A percentile compares a stretch with the other conserved stretches of the same genome.
Conservation (phyloP, 2,797 vertebrate species). For the Carduelis carduelis region DNA sequence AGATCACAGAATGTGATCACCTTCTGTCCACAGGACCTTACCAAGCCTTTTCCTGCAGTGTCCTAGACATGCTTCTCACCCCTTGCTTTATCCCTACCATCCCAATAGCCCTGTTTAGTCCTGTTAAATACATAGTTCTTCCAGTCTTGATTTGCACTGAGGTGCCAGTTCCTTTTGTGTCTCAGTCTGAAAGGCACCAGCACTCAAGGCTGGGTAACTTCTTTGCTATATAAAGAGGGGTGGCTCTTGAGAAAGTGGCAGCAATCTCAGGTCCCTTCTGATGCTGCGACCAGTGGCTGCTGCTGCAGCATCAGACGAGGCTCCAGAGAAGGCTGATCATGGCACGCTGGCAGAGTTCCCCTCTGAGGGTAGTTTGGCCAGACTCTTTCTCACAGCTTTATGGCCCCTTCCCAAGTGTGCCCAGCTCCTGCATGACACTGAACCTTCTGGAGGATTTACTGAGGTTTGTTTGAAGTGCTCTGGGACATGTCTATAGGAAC, state of each 20-base stretch:
- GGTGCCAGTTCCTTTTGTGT: not conserved
- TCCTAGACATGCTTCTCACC: not conserved
- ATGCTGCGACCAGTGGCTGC: not conserved
- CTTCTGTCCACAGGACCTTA: not conserved
- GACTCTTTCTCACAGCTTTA: not conserved
- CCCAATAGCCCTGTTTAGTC: not conserved
- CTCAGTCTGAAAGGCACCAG: not conserved
- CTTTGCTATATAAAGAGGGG: not conserved
- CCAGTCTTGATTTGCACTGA: not conserved
- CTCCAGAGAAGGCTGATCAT: not conserved
- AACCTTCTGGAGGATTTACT: not conserved
- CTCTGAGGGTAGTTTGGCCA: not conserved
- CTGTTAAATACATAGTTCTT: not conserved
- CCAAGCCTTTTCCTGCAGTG: not conserved
- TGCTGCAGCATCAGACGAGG: not conserved
- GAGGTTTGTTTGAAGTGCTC: not conserved
- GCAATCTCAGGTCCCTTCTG: not conserved
- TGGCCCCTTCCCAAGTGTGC: not conserved
- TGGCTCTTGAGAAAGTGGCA: not conserved
- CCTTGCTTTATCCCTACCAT: not conserved
- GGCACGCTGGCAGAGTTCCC: rapidly evolving
- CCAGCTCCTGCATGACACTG: not conserved
- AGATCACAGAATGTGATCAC: not conserved
- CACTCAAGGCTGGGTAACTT: not conserved
- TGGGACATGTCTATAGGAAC: not conserved